Percentiles rank a stretch among this genome's conserved stretches.
Conservation (phyloP, 2,113 vertebrate species). For the Cygnus buccinator region DNA sequence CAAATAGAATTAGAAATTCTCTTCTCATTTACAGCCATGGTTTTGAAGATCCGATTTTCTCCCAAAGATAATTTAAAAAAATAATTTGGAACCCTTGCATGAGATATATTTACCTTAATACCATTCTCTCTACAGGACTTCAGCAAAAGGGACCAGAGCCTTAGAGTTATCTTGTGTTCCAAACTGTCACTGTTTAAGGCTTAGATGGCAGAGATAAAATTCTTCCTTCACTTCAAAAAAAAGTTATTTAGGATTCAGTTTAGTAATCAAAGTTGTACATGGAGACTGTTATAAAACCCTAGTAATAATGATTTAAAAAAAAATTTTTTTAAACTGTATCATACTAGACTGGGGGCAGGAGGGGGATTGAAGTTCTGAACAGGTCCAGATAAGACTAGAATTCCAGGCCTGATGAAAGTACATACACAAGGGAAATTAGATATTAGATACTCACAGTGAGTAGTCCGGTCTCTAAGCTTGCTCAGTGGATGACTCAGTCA, state of each 20-base stretch:
- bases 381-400: neutral
- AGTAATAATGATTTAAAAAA: neutral
- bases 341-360: neutral
- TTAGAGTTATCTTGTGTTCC: neutral
- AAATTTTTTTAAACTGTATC: neutral
- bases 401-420: neutral
- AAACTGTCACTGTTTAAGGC: neutral
- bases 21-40: neutral
- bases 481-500: neutral
- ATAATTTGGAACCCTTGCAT: neutral
- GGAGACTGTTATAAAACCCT: neutral
- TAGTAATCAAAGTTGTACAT: neutral
- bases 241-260: neutral
- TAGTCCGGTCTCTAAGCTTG: neutral
- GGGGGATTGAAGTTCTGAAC: neutral
- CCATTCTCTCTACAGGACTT: neutral
- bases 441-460: neutral
- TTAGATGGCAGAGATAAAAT: constrained; percentile 12
- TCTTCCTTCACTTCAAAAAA: neutral
- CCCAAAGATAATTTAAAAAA: neutral
- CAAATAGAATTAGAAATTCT: neutral
- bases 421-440: neutral
- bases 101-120: neutral
- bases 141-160: neutral
- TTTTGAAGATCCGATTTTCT: neutral